Evolutionary conservation across 2,797 vertebrate species (phyloP).

Genomic region (Onychomys arenicola): DNA sequence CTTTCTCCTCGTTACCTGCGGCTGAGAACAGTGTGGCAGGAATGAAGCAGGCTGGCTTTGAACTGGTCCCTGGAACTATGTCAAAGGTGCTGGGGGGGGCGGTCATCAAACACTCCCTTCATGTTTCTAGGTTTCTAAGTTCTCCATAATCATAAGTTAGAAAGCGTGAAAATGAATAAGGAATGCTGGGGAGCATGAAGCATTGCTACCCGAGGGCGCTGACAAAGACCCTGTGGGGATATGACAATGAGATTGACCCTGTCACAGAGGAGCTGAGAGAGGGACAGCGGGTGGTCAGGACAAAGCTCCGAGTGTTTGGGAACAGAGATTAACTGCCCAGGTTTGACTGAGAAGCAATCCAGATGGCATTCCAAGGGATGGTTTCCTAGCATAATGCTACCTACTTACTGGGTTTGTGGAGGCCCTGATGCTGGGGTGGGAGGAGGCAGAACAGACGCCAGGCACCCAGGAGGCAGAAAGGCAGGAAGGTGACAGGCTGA

Average conservation of each 20-base stretch:
- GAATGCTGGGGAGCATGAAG: not conserved
- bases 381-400: not conserved
- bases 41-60: not conserved
- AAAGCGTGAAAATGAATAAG: not conserved
- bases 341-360: not conserved
- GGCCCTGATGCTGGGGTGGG: not conserved
- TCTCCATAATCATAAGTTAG: not conserved
- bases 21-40: not conserved
- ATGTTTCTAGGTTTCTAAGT: not conserved
- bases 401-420: not conserved
- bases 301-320: not conserved
- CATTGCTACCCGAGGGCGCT: no score
- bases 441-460: not conserved
- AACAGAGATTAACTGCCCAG: not conserved
- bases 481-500: not conserved
- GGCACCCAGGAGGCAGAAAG: not conserved
- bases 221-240: not conserved
- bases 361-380: not conserved
- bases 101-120: not conserved
- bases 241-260: not conserved
- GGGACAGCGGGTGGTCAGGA: not conserved
- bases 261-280: not conserved
- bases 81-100: not conserved
- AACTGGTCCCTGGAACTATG: not conserved
- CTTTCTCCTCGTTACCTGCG: not conserved